Conservation (phyloP, 2,113 vertebrate species). For the Antigone vipio region DNA sequence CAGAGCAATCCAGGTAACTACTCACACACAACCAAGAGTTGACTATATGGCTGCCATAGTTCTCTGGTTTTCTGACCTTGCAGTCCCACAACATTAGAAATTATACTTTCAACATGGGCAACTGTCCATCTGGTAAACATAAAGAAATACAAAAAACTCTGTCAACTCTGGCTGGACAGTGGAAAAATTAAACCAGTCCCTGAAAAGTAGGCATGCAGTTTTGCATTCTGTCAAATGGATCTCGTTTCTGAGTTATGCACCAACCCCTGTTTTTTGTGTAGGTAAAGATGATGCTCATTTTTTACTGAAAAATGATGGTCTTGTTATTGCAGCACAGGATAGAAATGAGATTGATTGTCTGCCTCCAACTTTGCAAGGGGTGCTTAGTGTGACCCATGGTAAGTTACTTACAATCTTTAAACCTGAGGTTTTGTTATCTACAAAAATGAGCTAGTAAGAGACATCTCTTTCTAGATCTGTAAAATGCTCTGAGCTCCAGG, state of each 20-base stretch:
- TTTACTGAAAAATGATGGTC: background rate
- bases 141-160: background rate
- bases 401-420: background rate
- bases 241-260: background rate
- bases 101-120: background rate
- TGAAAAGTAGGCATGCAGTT: background rate
- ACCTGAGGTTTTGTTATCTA: background rate
- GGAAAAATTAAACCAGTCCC: background rate
- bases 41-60: background rate
- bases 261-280: background rate
- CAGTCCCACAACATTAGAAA: background rate
- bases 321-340: background rate
- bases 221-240: background rate
- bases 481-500: background rate
- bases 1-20: background rate
- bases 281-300: background rate
- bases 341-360: background rate
- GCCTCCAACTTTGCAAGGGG: background rate
- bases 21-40: background rate
- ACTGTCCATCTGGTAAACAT: background rate
- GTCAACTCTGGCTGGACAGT: background rate
- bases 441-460: background rate
- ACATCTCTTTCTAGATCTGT: background rate
- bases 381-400: background rate
- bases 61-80: background rate